Evolutionary conservation across 2,797 vertebrate species (phyloP).

Genomic region (Mormyrus proboscirostris): DNA sequence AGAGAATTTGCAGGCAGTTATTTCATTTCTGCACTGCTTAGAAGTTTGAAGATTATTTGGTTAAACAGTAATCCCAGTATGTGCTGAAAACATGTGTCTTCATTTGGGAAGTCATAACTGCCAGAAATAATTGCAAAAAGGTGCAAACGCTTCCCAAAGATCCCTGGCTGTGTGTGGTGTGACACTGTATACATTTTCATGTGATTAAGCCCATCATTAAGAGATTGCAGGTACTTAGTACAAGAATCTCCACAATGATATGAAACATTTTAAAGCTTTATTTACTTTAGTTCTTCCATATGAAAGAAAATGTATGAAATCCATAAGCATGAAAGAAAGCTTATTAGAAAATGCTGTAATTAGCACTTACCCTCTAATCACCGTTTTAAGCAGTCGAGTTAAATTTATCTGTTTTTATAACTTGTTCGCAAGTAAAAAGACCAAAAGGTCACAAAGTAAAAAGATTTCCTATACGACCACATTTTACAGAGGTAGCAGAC

Average conservation of each 20-base stretch:
- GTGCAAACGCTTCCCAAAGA: not conserved
- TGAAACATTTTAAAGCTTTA: not conserved
- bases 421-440: not conserved
- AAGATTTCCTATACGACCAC: not conserved
- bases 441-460: not conserved
- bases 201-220: not conserved
- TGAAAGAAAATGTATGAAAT: not conserved
- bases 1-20: not conserved
- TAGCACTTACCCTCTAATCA: not conserved
- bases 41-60: not conserved
- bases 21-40: not conserved
- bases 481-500: not conserved
- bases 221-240: not conserved
- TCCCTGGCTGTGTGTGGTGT: not conserved
- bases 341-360: not conserved
- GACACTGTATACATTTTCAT: not conserved
- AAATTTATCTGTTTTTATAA: not conserved
- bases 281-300: not conserved
- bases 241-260: not conserved
- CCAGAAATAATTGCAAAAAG: not conserved
- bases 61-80: constrained; percentile 6
- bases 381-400: not conserved
- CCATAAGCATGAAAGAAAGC: not conserved
- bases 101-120: not conserved
- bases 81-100: not conserved